A percentile compares a stretch with the other conserved stretches of the same genome.
Evolutionary conservation across 2,888 invertebrate genomes (phyloP).

Genomic region (Rugalucina vietnamica): DNA sequence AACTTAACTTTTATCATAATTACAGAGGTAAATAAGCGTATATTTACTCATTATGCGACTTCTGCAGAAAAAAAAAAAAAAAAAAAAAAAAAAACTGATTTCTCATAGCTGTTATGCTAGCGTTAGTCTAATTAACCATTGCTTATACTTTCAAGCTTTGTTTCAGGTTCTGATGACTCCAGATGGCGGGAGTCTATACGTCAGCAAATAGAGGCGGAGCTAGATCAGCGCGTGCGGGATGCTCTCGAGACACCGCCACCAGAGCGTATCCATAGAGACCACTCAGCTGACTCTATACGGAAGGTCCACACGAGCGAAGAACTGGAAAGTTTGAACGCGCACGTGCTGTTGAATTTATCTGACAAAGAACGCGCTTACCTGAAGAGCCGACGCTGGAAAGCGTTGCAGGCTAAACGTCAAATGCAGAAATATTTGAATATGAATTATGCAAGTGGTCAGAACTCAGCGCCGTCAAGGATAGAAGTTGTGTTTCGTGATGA

Average conservation of each 20-base stretch:
- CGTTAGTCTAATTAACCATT: no score
- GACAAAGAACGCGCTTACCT: conserved; percentile 73
- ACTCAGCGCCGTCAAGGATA: conserved; percentile 55
- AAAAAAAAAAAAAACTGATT: no score
- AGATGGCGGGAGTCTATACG: conserved; percentile 79
- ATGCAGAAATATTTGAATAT: conserved; percentile 68
- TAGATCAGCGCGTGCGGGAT: conserved; percentile 80
- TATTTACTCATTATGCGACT: no score
- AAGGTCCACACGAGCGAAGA: conserved; percentile 57
- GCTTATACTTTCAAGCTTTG: no score
- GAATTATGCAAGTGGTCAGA: conserved; percentile 61
- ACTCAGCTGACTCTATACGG: conserved; percentile 38
- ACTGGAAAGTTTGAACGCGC: conserved; percentile 74
- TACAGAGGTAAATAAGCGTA: no score
- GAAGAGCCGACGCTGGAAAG: conserved; percentile 72
- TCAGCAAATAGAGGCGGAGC: conserved; percentile 81
- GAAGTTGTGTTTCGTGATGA: conserved; percentile 74
- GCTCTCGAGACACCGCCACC: conserved; percentile 82
- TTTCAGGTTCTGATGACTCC: conserved; percentile 71
- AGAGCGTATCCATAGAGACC: conserved; percentile 65
- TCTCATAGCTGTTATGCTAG: no score
- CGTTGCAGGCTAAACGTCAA: conserved; percentile 71
- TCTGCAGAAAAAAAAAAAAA: no score
- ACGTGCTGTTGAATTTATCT: conserved; percentile 72
- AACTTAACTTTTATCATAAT: no score